phyloP scores from a whole-genome alignment of 2,888 invertebrate species.

The Drosophila meridiana region DNA sequence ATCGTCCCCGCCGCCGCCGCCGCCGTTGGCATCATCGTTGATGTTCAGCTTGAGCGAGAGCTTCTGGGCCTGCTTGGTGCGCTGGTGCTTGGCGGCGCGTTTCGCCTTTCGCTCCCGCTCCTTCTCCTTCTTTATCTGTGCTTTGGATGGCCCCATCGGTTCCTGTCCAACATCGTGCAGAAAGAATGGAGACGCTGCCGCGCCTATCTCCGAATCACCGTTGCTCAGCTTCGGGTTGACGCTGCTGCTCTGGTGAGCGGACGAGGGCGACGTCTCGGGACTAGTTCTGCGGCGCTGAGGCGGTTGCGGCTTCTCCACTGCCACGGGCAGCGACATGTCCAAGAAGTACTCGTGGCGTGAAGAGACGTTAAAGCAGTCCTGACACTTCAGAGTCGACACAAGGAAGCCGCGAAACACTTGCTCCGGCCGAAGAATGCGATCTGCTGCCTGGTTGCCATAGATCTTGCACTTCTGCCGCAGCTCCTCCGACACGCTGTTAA shows the following conservation, averaged over 20 bases:
- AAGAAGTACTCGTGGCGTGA: conserved; percentile 96
- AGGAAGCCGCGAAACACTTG: conserved; percentile 97
- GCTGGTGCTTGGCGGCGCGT: conserved; percentile 80
- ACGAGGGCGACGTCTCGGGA: conserved; percentile 74
- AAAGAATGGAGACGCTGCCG: conserved; percentile 63
- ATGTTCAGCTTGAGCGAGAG: conserved; percentile 46
- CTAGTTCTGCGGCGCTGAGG: conserved; percentile 87
- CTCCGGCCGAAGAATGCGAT: conserved; percentile 92
- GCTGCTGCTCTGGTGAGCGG: background rate
- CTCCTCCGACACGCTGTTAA: conserved; percentile 91
- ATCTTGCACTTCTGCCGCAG: conserved; percentile 92
- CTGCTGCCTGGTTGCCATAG: conserved; percentile 92
- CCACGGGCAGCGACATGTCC: conserved; percentile 96
- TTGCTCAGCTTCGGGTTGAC: conserved; percentile 45
- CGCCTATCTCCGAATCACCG: conserved; percentile 35
- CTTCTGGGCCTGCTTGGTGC: conserved; percentile 66
- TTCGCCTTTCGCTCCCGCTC: conserved; percentile 86
- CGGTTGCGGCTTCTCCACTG: conserved; percentile 90
- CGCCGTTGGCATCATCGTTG: conserved; percentile 28
- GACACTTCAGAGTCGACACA: conserved; percentile 95
- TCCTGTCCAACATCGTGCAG: conserved; percentile 53
- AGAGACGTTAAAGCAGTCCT: conserved; percentile 94
- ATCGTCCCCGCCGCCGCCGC: conserved; percentile 13
- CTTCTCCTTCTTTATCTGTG: conserved; percentile 87
- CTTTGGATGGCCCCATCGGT: conserved; percentile 85